A percentile compares a stretch with the other conserved stretches of the same genome.
These are phyloP conservation scores for Leptarthrus brevirostris DNA, from an alignment of 2,888 invertebrate genomes.

Conservation along the genomic window DNA sequence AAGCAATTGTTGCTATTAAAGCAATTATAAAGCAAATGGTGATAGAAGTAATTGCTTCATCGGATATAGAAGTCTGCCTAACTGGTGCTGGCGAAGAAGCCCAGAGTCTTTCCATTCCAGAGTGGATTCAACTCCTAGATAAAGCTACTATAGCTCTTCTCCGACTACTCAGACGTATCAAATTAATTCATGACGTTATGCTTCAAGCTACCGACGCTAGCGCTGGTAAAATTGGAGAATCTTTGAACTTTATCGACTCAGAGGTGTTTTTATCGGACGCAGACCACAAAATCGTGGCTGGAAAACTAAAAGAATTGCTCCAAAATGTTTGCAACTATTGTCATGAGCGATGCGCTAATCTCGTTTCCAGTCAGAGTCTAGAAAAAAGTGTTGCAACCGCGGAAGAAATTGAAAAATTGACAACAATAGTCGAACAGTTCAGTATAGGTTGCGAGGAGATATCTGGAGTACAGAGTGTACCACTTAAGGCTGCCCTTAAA, in stretches of 20 bases:
- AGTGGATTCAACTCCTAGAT: constrained; percentile 77
- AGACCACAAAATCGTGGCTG: constrained; percentile 77
- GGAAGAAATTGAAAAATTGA: constrained; percentile 79
- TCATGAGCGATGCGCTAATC: constrained; percentile 90
- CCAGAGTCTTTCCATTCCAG: constrained; percentile 73
- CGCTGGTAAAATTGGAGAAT: constrained; percentile 70
- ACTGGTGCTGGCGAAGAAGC: constrained; percentile 68
- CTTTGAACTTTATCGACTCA: constrained; percentile 71
- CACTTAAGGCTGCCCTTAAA: constrained; percentile 84
- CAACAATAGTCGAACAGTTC: constrained; percentile 82
- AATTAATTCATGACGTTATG: constrained; percentile 81
- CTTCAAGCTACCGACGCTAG: constrained; percentile 78
- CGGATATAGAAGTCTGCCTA: constrained; percentile 70
- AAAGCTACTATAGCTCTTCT: constrained; percentile 75
- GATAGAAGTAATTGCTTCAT: constrained; percentile 77
- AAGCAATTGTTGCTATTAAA: constrained; percentile 89
- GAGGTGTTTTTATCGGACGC: constrained; percentile 78
- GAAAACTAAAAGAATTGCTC: constrained; percentile 81
- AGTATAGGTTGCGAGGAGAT: constrained; percentile 80
- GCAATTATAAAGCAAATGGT: constrained; percentile 89
- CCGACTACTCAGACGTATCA: constrained; percentile 78
- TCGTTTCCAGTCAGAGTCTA: constrained; percentile 82
- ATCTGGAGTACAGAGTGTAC: constrained; percentile 80
- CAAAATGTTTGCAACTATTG: constrained; percentile 89
- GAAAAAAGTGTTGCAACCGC: constrained; percentile 79